phyloP scores from a whole-genome alignment of 1,140 invertebrate species.

The Drosophila bifasciata region DNA sequence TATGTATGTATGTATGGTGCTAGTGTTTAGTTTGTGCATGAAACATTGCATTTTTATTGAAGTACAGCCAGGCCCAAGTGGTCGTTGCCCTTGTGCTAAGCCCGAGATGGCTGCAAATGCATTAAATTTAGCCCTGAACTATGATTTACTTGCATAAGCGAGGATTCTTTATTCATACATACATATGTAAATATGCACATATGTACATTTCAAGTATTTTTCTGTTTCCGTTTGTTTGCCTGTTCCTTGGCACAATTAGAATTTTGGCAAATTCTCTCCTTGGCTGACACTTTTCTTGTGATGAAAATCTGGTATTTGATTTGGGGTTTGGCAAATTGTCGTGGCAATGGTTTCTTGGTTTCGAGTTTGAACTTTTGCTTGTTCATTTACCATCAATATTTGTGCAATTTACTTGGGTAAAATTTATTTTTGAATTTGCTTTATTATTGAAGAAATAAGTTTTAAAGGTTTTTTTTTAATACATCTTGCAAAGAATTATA shows the following conservation, averaged over 20 bases:
- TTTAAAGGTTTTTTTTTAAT: too few species aligned
- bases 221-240: conserved; percentile 13
- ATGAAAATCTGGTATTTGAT: conserved; percentile 45
- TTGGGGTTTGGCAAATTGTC: conserved; percentile 42
- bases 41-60: conserved; percentile 41
- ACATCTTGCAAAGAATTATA: too few species aligned
- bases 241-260: conserved; percentile 55
- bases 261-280: conserved; percentile 33
- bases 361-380: background rate
- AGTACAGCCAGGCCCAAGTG: conserved; percentile 33
- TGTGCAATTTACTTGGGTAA: background rate
- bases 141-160: conserved; percentile 26
- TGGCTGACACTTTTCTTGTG: conserved; percentile 39
- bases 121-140: conserved; percentile 54
- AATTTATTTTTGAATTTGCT: too few species aligned
- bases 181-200: background rate
- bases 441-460: too few species aligned
- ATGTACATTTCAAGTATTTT: too few species aligned
- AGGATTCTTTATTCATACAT: background rate
- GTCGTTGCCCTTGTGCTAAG: conserved; percentile 38
- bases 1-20: too few species aligned
- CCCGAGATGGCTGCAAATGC: conserved; percentile 26
- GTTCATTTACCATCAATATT: conserved; percentile 28
- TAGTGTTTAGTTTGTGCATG: conserved; percentile 19
- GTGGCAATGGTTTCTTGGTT: conserved; percentile 11